These are phyloP conservation scores for Philereme vetulata DNA, from an alignment of 2,888 invertebrate species.

Conservation along the genomic window DNA sequence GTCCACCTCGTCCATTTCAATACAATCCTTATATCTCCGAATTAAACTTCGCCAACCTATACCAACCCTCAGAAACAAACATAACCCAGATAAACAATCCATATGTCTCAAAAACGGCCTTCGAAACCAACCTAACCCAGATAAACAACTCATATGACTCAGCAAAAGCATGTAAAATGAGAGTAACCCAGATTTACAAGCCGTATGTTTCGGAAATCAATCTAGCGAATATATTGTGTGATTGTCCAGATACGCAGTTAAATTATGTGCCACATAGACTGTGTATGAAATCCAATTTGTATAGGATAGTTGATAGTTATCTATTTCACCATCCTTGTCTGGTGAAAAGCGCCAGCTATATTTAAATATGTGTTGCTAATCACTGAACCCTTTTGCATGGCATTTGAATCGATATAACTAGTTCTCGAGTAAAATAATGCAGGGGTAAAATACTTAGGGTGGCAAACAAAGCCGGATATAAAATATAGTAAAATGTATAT, in stretches of 20 bases:
- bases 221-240: slow-evolving; percentile 59
- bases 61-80: slow-evolving; percentile 2
- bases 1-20: slow-evolving; percentile 50
- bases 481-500: too few species aligned
- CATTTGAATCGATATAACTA: too few species aligned
- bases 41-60: not conserved
- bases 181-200: not conserved
- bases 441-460: too few species aligned
- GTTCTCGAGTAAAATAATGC: too few species aligned
- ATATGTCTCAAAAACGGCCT: slow-evolving; percentile 44
- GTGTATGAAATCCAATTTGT: slow-evolving; percentile 67
- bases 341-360: slow-evolving; percentile 71
- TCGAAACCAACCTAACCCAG: not conserved
- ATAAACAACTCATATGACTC: too few species aligned
- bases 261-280: slow-evolving; percentile 67
- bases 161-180: too few species aligned
- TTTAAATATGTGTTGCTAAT: slow-evolving; percentile 41
- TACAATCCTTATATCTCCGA: slow-evolving; percentile 25
- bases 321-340: slow-evolving; percentile 69
- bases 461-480: too few species aligned
- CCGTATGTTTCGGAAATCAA: slow-evolving; percentile 48
- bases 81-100: slow-evolving; percentile 3
- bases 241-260: slow-evolving; percentile 66
- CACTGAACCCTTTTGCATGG: too few species aligned
- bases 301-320: slow-evolving; percentile 58